A percentile compares a stretch with the other conserved stretches of the same genome.
Evolutionary conservation across 2,113 vertebrate genomes (phyloP).

Genomic region (Apeltes quadracus): DNA sequence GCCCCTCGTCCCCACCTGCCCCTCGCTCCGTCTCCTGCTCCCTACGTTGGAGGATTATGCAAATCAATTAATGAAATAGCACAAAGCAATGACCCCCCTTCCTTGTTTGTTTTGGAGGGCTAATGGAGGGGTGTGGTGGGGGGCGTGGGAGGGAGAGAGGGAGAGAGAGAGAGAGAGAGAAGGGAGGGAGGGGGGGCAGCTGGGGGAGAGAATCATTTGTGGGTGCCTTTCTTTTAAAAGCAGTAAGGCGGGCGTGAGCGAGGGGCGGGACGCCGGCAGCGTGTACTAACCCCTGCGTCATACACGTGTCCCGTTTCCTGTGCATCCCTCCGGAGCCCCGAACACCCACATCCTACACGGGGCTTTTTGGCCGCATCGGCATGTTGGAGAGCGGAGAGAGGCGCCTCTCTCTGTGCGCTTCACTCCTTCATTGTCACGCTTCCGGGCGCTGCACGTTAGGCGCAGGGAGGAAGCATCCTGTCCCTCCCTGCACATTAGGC

Average conservation of each 20-base stretch:
- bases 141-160: too few relatives aligned
- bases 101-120: slow-evolving; percentile 41
- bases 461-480: background rate
- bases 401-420: slow-evolving; percentile 1
- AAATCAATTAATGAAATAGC: slow-evolving; percentile 71
- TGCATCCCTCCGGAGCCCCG: too few relatives aligned
- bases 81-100: slow-evolving; percentile 44
- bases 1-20: background rate
- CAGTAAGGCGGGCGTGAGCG: too few relatives aligned
- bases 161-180: too few relatives aligned
- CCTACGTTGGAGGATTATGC: slow-evolving; percentile 57
- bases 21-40: background rate
- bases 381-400: slow-evolving; percentile 37
- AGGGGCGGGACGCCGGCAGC: too few relatives aligned
- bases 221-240: too few relatives aligned
- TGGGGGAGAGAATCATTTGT: too few relatives aligned
- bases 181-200: too few relatives aligned
- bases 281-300: too few relatives aligned
- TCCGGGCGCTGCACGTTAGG: slow-evolving; percentile 37
- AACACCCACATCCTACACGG: too few relatives aligned
- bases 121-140: slow-evolving; percentile 64
- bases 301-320: too few relatives aligned
- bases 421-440: background rate
- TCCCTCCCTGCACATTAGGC: too few relatives aligned
- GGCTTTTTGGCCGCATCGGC: slow-evolving; percentile 42